Evolutionary conservation across 2,797 vertebrate species (phyloP).

Genomic region (Amazonetta brasiliensis): DNA sequence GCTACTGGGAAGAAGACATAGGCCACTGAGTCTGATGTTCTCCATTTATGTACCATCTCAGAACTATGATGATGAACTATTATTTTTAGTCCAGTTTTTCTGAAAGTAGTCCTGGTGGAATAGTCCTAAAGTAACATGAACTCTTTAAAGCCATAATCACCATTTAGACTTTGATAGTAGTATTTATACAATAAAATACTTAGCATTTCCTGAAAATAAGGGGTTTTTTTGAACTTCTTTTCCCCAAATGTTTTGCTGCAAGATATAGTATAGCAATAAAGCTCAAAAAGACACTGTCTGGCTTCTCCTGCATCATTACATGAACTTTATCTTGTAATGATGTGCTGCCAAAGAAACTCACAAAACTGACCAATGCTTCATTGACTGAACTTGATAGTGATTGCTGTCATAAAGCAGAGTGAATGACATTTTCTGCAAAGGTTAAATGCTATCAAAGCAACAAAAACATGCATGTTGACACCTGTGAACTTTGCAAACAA

Average conservation of each 20-base stretch:
- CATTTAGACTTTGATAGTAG: neutral
- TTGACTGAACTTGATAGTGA: neutral
- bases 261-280: neutral
- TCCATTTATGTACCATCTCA: neutral
- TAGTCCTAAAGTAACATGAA: neutral
- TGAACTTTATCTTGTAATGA: neutral
- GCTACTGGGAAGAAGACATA: neutral
- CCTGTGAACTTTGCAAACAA: neutral
- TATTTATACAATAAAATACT: rapidly evolving
- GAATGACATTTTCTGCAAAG: neutral
- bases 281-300: neutral
- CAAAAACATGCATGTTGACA: neutral
- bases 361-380: neutral
- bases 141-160: neutral
- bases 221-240: neutral
- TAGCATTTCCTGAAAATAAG: neutral
- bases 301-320: neutral
- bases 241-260: neutral
- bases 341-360: neutral
- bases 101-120: neutral
- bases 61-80: neutral
- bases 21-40: neutral
- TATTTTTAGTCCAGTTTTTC: neutral
- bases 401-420: neutral
- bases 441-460: neutral